phyloP scores from a whole-genome alignment of 2,888 invertebrate species.

The Cabera pusaria region DNA sequence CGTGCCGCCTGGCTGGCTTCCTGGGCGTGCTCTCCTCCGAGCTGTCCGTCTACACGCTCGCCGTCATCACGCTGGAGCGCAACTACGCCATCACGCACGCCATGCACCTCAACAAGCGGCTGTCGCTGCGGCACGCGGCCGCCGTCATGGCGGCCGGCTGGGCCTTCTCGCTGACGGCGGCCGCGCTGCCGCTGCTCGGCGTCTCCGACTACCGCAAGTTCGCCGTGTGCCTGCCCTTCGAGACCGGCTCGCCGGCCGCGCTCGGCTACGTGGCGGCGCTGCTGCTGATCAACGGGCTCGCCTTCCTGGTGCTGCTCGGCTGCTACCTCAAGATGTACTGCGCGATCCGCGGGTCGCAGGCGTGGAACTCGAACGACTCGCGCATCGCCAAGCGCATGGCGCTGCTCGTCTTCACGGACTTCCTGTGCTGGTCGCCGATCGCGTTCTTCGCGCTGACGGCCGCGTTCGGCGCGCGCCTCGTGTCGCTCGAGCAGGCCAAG shows the following conservation, averaged over 20 bases:
- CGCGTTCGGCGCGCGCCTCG: slow-evolving; percentile 94
- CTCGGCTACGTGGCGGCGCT: slow-evolving; percentile 95
- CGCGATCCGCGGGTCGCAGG: slow-evolving; percentile 97
- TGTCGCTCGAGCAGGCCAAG: slow-evolving; percentile 97
- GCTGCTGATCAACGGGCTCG: slow-evolving; percentile 95
- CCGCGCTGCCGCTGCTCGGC: slow-evolving; percentile 93
- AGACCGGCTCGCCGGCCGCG: slow-evolving; percentile 90
- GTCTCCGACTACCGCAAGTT: slow-evolving; percentile 98
- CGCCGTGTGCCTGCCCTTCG: slow-evolving; percentile 98
- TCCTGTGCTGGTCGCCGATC: slow-evolving; percentile 99
- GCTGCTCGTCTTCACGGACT: slow-evolving; percentile 97
- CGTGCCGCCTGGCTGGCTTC: slow-evolving; percentile 97
- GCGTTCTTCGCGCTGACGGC: slow-evolving; percentile 97
- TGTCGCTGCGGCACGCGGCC: slow-evolving; percentile 95
- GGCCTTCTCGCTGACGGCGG: slow-evolving; percentile 94
- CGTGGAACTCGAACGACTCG: slow-evolving; percentile 98
- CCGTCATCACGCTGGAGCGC: slow-evolving; percentile 97
- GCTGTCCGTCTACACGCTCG: slow-evolving; percentile 96
- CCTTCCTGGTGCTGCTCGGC: slow-evolving; percentile 96
- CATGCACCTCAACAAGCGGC: slow-evolving; percentile 96
- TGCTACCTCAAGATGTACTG: slow-evolving; percentile 99
- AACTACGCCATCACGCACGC: slow-evolving; percentile 99
- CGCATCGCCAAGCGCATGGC: slow-evolving; percentile 98
- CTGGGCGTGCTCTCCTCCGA: slow-evolving; percentile 97
- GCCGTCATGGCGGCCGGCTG: slow-evolving; percentile 97